Percentiles rank a stretch among this genome's conserved stretches.
These are phyloP conservation scores for Myanophis thanlyinensis DNA, from an alignment of 2,113 vertebrate genomes.

Conservation along the genomic window DNA sequence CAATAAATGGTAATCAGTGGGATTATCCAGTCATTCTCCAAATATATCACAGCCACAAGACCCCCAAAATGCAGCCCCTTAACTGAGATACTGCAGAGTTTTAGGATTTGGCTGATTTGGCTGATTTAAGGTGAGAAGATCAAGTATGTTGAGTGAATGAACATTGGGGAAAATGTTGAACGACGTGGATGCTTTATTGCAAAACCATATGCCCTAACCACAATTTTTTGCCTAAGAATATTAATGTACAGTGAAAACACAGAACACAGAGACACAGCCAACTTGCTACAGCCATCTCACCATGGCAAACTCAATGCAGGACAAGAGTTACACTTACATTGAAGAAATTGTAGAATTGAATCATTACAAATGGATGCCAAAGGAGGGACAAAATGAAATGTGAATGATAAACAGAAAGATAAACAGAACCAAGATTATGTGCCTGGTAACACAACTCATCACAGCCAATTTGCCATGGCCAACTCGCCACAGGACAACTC, in stretches of 20 bases:
- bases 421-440: too few species aligned
- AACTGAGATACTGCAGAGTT: neutral
- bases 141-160: neutral
- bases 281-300: too few species aligned
- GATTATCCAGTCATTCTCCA: neutral
- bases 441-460: too few species aligned
- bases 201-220: neutral
- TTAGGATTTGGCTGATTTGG: neutral
- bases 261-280: neutral
- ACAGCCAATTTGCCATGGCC: too few species aligned
- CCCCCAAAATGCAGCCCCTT: neutral
- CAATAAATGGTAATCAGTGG: neutral
- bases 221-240: neutral
- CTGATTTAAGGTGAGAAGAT: neutral
- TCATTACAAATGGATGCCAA: too few species aligned
- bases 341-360: neutral
- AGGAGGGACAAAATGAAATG: neutral
- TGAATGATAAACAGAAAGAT: too few species aligned
- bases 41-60: neutral
- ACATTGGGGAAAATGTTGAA: neutral
- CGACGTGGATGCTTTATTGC: neutral
- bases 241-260: neutral
- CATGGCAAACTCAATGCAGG: neutral
- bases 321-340: neutral
- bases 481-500: too few species aligned